phyloP scores from a whole-genome alignment of 2,888 invertebrate genomes.

The Amphipyra tragopoginis region DNA sequence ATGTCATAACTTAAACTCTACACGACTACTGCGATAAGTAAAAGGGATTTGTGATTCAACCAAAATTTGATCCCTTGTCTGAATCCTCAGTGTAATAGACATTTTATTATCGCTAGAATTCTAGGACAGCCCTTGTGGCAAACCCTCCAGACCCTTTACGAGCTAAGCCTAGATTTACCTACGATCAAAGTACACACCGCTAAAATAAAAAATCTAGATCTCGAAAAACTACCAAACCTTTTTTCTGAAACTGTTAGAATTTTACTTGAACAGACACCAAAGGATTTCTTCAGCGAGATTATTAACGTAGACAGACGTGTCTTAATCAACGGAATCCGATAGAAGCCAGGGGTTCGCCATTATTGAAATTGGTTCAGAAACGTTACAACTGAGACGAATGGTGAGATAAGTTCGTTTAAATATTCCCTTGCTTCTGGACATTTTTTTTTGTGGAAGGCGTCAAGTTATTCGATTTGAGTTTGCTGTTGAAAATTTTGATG shows the following conservation, averaged over 20 bases:
- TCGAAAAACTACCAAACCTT: neutral
- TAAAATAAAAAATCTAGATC: constrained; percentile 10
- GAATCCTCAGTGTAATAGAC: constrained; percentile 17
- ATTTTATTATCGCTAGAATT: constrained; percentile 34
- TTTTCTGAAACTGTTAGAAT: constrained; percentile 12
- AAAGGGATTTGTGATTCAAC: constrained; percentile 23
- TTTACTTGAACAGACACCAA: constrained; percentile 11
- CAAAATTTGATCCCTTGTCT: constrained; percentile 25
- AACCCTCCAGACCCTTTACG: constrained; percentile 28
- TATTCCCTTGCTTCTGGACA: neutral
- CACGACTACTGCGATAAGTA: constrained; percentile 4
- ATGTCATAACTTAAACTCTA: constrained; percentile 3
- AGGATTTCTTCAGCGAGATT: constrained; percentile 41
- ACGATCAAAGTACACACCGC: neutral
- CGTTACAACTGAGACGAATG: constrained; percentile 42
- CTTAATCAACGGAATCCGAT: constrained; percentile 59
- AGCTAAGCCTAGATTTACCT: constrained; percentile 6
- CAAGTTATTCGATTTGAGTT: neutral
- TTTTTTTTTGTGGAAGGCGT: constrained; percentile 6
- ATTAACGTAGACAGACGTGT: constrained; percentile 47
- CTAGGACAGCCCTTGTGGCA: constrained; percentile 16
- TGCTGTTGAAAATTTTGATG: too few species aligned
- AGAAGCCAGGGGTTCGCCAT: constrained; percentile 49
- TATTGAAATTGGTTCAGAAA: constrained; percentile 59
- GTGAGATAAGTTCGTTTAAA: constrained; percentile 38